Evolutionary conservation across 2,797 vertebrate species (phyloP).

Genomic region (Diplodus puntazzo): DNA sequence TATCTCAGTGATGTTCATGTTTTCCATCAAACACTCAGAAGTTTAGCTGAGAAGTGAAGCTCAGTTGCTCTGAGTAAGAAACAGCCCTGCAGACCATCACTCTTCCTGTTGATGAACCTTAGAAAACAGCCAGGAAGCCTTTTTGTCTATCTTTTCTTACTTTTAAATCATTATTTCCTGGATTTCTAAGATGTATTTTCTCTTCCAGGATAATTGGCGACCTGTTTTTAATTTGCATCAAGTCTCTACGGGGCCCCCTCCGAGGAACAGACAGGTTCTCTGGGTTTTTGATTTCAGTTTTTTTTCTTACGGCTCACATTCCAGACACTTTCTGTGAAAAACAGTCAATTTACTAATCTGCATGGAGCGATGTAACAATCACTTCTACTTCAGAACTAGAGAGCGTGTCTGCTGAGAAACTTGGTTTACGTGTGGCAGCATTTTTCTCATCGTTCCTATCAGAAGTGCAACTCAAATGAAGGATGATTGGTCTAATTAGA

Average conservation of each 20-base stretch:
- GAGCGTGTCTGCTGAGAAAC: conserved; percentile 30
- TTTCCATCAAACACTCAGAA: conserved; percentile 36
- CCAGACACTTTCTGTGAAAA: conserved; percentile 39
- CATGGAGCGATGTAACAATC: neutral
- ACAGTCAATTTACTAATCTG: conserved; percentile 32
- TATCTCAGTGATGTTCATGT: conserved; percentile 39
- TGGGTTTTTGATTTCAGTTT: conserved; percentile 32
- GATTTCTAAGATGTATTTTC: conserved; percentile 18
- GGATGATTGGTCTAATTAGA: conserved; percentile 30
- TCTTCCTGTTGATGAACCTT: conserved; percentile 14
- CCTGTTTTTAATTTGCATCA: conserved; percentile 54
- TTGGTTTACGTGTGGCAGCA: neutral
- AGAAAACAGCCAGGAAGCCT: conserved; percentile 26
- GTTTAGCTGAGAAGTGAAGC: conserved; percentile 37
- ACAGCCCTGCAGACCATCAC: neutral
- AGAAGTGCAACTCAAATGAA: conserved; percentile 13
- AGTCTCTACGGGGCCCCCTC: conserved; percentile 21
- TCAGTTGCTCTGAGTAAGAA: conserved; percentile 21
- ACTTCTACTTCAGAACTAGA: conserved; percentile 22
- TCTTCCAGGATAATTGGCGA: conserved; percentile 55
- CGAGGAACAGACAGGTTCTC: conserved; percentile 37
- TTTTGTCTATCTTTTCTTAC: conserved; percentile 40
- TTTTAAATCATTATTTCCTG: neutral
- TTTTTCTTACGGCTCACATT: conserved; percentile 27
- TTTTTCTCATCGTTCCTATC: conserved; percentile 3